These are phyloP conservation scores for Betta splendens DNA, from an alignment of 2,797 vertebrate species.

Conservation along the genomic window DNA sequence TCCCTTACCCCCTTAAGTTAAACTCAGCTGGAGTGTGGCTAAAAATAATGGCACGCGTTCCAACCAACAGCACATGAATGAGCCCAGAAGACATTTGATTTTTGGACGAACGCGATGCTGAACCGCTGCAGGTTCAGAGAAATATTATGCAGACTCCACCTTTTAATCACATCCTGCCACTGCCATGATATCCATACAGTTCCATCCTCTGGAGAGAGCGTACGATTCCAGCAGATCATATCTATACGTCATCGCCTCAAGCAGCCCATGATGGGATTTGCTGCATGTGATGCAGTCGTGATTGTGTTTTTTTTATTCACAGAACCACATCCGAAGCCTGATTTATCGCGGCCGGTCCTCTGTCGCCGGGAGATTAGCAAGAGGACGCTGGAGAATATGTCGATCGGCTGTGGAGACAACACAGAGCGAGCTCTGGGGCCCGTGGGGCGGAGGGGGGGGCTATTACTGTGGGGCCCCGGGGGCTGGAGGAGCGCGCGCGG, in stretches of 20 bases:
- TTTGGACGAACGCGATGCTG: conserved; percentile 27
- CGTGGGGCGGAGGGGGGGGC: conserved; percentile 42
- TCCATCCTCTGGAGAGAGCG: conserved; percentile 29
- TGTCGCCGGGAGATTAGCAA: conserved; percentile 61
- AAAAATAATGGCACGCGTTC: conserved; percentile 29
- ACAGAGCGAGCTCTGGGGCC: conserved; percentile 56
- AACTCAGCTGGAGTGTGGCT: conserved; percentile 13
- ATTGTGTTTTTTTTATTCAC: conserved; percentile 67
- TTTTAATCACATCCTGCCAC: conserved; percentile 16
- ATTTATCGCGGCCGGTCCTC: conserved; percentile 57
- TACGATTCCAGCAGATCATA: conserved; percentile 18
- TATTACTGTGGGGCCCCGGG: conserved; percentile 60
- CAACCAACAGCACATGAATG: conserved; percentile 28
- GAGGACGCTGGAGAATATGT: too few species aligned
- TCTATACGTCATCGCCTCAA: conserved; percentile 29
- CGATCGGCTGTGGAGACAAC: conserved; percentile 51
- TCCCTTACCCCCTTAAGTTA: conserved; percentile 8
- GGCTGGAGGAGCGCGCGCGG: conserved; percentile 42
- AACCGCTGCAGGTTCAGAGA: conserved; percentile 4
- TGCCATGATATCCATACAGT: conserved; percentile 23
- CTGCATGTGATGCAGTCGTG: conserved; percentile 7
- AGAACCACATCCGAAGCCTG: conserved; percentile 35
- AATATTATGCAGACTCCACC: conserved; percentile 2
- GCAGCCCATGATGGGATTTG: conserved; percentile 19
- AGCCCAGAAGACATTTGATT: conserved; percentile 31